These are phyloP conservation scores for Salarias fasciatus DNA, from an alignment of 2,797 vertebrate species.

Conservation along the genomic window DNA sequence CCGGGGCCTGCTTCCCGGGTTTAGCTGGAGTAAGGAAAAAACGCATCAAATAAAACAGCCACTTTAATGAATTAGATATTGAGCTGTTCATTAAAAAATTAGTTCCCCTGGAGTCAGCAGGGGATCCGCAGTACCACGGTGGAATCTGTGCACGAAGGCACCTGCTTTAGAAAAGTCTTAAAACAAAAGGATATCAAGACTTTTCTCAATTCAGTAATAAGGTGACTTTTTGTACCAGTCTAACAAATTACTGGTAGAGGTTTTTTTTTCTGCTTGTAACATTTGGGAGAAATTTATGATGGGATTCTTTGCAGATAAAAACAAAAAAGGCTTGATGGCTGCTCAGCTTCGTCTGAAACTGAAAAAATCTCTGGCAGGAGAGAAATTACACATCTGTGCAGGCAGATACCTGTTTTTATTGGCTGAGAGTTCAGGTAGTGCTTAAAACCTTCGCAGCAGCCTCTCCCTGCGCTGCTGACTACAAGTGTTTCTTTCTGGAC, in stretches of 20 bases:
- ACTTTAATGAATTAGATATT: conserved; percentile 89
- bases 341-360: conserved; percentile 37
- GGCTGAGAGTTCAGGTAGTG: conserved; percentile 66
- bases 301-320: conserved; percentile 39
- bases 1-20: conserved; percentile 85
- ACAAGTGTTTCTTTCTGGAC: conserved; percentile 51
- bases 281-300: conserved; percentile 20
- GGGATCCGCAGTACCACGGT: conserved; percentile 58
- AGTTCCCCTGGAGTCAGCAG: conserved; percentile 80
- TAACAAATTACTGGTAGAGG: conserved; percentile 17
- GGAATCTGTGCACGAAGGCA: conserved; percentile 66
- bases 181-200: conserved; percentile 73
- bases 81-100: conserved; percentile 85
- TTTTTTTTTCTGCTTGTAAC: conserved; percentile 33
- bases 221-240: conserved; percentile 21
- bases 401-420: conserved; percentile 78
- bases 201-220: conserved; percentile 62
- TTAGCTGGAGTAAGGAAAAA: conserved; percentile 80
- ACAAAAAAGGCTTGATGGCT: conserved; percentile 43
- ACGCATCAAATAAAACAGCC: conserved; percentile 84
- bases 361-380: conserved; percentile 53
- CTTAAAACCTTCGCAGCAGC: conserved; percentile 62
- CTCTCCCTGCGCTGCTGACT: conserved; percentile 65
- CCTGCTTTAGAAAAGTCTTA: conserved; percentile 72
- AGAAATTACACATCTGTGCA: conserved; percentile 72